Conservation (phyloP, 1,140 invertebrate genomes). For the Chionoecetes opilio region DNA sequence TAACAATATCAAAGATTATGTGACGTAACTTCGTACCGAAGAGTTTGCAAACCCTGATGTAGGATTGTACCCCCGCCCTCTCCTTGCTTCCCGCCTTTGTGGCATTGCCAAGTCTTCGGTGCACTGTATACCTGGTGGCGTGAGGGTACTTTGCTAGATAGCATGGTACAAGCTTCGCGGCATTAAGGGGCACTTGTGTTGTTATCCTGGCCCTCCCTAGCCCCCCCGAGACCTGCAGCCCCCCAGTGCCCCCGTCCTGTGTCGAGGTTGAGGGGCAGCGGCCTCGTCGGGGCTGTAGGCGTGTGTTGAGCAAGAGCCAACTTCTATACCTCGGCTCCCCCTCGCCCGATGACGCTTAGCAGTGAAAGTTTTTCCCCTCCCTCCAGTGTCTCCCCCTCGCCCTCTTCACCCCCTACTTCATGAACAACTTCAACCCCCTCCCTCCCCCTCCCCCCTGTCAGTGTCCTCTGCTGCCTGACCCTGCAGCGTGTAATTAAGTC, state of each 20-base stretch:
- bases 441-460: neutral
- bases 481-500: neutral
- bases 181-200: no score
- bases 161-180: no score
- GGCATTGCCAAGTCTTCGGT: no score
- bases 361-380: slow-evolving; percentile 31
- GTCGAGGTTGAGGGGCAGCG: no score
- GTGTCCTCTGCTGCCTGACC: neutral
- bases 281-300: neutral
- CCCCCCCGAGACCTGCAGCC: neutral
- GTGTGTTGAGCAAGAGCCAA: slow-evolving; percentile 6
- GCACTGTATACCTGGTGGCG: no score
- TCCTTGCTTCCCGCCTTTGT: no score
- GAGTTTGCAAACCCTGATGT: no score
- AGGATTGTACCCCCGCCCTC: no score
- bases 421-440: neutral
- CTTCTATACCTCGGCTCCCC: neutral
- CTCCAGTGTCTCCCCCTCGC: neutral
- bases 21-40: no score
- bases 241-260: neutral
- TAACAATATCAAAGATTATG: no score
- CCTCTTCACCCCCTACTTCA: neutral
- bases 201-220: no score
- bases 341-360: neutral
- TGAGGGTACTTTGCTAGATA: no score